A percentile compares a stretch with the other conserved stretches of the same genome.
Evolutionary conservation across 2,113 vertebrate genomes (phyloP).

Genomic region (Macroglossus sobrinus): DNA sequence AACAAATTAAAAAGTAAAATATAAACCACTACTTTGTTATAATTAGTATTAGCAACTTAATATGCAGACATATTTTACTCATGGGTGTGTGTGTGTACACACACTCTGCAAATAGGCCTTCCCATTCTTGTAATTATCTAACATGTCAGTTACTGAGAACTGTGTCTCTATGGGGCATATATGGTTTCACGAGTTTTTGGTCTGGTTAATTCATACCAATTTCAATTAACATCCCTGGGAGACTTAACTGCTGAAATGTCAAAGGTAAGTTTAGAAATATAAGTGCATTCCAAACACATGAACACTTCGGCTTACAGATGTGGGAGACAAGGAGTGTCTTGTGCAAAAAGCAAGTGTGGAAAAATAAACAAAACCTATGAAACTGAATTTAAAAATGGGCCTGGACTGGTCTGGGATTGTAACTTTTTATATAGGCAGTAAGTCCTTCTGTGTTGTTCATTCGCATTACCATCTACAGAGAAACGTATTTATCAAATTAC

Average conservation of each 20-base stretch:
- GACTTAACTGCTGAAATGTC: conserved; percentile 75
- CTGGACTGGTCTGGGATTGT: neutral
- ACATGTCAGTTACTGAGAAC: neutral
- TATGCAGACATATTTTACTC: neutral
- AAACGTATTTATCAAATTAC: conserved; percentile 77
- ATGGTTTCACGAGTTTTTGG: conserved; percentile 33
- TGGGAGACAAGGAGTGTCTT: conserved; percentile 59
- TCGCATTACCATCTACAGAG: neutral
- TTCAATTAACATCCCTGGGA: conserved; percentile 63
- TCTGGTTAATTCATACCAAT: conserved; percentile 46
- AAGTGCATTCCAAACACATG: conserved; percentile 76
- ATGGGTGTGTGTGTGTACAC: neutral
- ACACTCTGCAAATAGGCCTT: neutral
- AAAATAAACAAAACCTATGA: conserved; percentile 52
- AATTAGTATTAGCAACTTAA: neutral
- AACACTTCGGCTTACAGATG: conserved; percentile 60
- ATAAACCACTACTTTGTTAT: neutral
- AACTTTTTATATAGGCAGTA: neutral
- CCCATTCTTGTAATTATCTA: neutral
- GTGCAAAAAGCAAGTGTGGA: neutral
- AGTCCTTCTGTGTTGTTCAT: neutral
- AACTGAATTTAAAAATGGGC: neutral
- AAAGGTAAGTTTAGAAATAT: conserved; percentile 75
- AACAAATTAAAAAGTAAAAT: neutral
- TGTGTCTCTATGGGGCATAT: neutral